Evolutionary conservation across 1,140 invertebrate genomes (phyloP), one percentile per base, ranked within the genome.

Genomic region (Drusus annulatus): DNA sequence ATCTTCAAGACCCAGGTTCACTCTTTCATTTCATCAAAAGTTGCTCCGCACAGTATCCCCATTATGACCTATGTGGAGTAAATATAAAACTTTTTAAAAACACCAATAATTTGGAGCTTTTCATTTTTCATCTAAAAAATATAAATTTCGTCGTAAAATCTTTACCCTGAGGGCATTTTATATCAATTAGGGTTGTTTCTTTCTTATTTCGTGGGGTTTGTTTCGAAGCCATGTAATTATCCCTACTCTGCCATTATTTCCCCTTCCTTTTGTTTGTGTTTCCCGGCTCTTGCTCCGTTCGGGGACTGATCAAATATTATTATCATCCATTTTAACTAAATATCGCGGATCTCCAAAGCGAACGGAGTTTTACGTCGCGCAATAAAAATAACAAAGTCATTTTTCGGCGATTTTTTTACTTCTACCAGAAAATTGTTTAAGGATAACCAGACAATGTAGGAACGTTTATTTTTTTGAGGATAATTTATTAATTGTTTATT

Each of bases 191-290:
- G 28, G 62, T 31, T 65, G 25, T 65, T 65, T 65, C 25, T 28
- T 65, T 65, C 28, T 19, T 21, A 31, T 4, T 28, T 17, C 4
- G 25, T 4, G 62, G 62, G 62, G 23, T 65, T 65, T 36, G 62
- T 65, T 65, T 28, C 16, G 62, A n/a, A n/a, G 16, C 21, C 62
- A 65, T 75, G 23, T 75, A 75, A 75, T 75, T 75, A 75, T 75
- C 73, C 25, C 52, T 28, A 58, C 52, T 75, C 50, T 58, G 8
- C 17, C 52, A 13, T 75, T 56, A 56, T 75, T 58, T 31, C 52
- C 52, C 56, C 54, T 58, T 60, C 52, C 58, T 7, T n/a, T 28
- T 75, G 73, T 75, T 75, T 75, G 73, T 58, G 56, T 75, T 56
- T 23, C 52, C 45, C 68, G 21, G 50, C 36, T 52, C 25, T 71